Percentiles rank a stretch among this genome's conserved stretches.
These are phyloP conservation scores for Psittacus erithacus DNA, from an alignment of 2,113 vertebrate genomes.

Conservation along the genomic window DNA sequence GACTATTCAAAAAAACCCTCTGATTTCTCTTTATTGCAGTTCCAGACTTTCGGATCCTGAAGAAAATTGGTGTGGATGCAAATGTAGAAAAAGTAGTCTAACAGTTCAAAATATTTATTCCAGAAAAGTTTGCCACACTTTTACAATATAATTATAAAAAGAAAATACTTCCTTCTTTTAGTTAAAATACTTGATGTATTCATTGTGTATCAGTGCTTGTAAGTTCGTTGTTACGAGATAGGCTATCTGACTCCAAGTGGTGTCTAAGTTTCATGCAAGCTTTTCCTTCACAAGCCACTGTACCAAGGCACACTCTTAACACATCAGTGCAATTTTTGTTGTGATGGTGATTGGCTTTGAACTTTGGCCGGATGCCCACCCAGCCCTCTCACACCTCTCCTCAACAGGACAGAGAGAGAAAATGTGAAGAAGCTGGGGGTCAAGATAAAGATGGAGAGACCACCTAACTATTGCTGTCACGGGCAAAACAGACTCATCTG, in stretches of 20 bases:
- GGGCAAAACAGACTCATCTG: neutral
- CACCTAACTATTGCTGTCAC: neutral
- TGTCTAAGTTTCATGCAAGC: neutral
- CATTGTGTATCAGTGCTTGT: neutral
- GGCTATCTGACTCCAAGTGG: neutral
- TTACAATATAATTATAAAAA: neutral
- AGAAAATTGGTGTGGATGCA: neutral
- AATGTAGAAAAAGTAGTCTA: neutral
- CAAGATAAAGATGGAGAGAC: neutral
- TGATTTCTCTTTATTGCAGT: neutral
- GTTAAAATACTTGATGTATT: neutral
- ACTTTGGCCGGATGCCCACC: rapidly evolving
- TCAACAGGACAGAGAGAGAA: neutral
- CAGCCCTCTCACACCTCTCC: neutral
- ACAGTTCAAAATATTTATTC: neutral
- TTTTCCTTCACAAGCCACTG: neutral
- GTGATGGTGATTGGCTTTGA: neutral
- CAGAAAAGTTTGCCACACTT: neutral
- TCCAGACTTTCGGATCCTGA: neutral
- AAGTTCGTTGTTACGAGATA: neutral
- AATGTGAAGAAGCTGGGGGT: neutral
- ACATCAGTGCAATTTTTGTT: neutral
- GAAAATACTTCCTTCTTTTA: neutral
- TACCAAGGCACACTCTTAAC: neutral
- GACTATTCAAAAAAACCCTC: neutral